phyloP scores from a whole-genome alignment of 2,113 vertebrate species.

The Nanger granti region DNA sequence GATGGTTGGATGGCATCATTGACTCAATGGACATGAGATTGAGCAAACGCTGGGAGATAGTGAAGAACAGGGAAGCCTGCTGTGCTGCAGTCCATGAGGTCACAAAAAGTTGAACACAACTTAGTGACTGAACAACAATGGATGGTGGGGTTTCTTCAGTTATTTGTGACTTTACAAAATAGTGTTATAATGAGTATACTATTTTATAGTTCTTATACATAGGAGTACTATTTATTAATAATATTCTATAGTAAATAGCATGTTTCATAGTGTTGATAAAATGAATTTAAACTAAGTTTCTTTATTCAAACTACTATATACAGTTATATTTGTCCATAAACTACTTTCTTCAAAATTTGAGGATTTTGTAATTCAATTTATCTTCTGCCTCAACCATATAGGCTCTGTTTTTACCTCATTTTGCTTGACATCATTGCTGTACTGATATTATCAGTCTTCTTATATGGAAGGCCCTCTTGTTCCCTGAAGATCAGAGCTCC shows the following conservation, averaged over 20 bases:
- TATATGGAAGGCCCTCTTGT: not conserved
- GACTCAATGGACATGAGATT: not conserved
- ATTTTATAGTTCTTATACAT: not conserved
- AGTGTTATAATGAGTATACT: not conserved
- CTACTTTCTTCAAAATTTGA: not conserved
- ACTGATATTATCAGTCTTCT: not conserved
- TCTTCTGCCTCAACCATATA: not conserved
- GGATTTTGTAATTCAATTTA: not conserved
- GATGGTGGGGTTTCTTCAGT: not conserved
- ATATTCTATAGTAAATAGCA: not conserved
- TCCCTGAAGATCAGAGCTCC: not conserved
- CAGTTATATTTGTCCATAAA: conserved; percentile 1
- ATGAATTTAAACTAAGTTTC: not conserved
- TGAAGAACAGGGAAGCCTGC: not conserved
- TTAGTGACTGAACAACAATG: not conserved
- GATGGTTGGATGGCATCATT: not conserved
- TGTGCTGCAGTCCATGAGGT: not conserved
- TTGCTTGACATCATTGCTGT: not conserved
- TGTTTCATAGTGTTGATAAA: not conserved
- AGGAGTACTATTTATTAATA: not conserved
- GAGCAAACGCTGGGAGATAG: not conserved
- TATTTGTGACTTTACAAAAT: not conserved
- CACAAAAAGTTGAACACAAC: not conserved
- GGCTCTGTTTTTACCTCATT: not conserved
- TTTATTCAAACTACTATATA: not conserved